Base-by-base conservation (phyloP, 2,113 vertebrate genomes). In the Rhynchomys soricoides region DNA sequence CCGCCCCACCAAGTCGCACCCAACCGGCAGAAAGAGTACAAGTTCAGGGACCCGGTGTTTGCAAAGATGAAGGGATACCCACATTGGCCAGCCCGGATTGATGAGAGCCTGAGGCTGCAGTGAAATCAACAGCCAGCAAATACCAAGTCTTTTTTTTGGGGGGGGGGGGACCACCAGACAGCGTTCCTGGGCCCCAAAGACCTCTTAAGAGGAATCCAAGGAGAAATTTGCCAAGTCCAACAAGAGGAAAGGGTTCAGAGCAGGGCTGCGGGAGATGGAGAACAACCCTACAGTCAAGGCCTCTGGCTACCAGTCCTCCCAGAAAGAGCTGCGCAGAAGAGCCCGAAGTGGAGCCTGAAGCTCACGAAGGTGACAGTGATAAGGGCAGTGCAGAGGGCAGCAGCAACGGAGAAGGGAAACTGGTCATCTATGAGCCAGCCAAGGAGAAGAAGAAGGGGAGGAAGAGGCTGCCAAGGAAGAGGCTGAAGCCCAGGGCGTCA, bases 101-200 rank as follows among this genome's bases (percentile, higher is more conserved):
- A 99, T 0, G 99, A 99, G 98, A 98, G 98, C 99, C 99, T 0
- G 99, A 99, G 98, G 99, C 99, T 15, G 99, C 99, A 0, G 99
- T 99, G 55, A 99, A 99, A 88, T 99, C 99, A 1, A 98, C 99
- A 77, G 99, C 99, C 95, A 99, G 99, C 96, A 99, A 99, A 97
- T 99, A 99, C 97, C 99, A 99, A 96, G 99, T 99, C 89, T 99
- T 99, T 98, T 99, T 99, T 96, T 99, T 99, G n/a, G n/a, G n/a
- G n/a, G n/a, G n/a, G n/a, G n/a, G 9, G 99, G 99, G 93, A 99
- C 99, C 59, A 29, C 83, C 29, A 99, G 99, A n/a, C n/a, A 87
- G 99, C 99, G 3, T 99, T 99, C 98, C 98, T 99, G 96, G 99
- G 99, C 19, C 98, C 99, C 96, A 99, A 99, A 98, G 99, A 99